Evolutionary conservation across 1,140 invertebrate species (phyloP).

Genomic region (Ips typographus): DNA sequence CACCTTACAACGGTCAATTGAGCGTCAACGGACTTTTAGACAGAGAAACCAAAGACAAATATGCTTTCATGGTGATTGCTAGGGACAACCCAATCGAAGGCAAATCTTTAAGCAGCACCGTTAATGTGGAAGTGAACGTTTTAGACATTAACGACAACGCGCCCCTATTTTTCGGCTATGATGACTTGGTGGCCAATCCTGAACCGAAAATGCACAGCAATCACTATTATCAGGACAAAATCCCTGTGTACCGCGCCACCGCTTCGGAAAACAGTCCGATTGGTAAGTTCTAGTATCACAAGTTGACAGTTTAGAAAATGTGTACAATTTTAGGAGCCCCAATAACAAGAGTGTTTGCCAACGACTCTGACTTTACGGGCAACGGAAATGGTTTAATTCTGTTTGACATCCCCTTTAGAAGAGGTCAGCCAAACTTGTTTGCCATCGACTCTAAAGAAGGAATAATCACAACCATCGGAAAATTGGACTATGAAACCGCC

Average conservation of each 20-base stretch:
- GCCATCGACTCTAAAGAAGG: conserved; percentile 79
- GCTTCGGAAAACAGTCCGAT: conserved; percentile 68
- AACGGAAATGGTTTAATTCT: conserved; percentile 82
- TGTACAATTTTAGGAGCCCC: conserved; percentile 51
- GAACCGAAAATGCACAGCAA: conserved; percentile 55
- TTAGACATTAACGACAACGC: conserved; percentile 79
- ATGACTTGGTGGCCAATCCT: conserved; percentile 58
- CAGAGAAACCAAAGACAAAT: conserved; percentile 71
- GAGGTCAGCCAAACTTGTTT: conserved; percentile 67
- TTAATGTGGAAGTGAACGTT: conserved; percentile 77
- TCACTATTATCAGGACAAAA: conserved; percentile 55
- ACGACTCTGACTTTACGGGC: conserved; percentile 79
- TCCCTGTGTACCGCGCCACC: conserved; percentile 71
- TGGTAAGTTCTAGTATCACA: conserved; percentile 49
- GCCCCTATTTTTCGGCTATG: conserved; percentile 71
- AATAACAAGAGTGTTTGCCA: conserved; percentile 74
- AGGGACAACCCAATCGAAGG: conserved; percentile 67
- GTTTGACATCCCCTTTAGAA: conserved; percentile 66
- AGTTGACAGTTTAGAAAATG: not conserved
- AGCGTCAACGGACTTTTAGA: conserved; percentile 76
- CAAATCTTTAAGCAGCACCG: conserved; percentile 63
- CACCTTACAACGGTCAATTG: conserved; percentile 71
- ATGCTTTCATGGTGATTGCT: conserved; percentile 73
- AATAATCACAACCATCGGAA: conserved; percentile 70
- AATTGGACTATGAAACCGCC: conserved; percentile 72